These are phyloP conservation scores for Aleiodes sp. DNA, from an alignment of 1,140 invertebrate species.

Conservation along the genomic window DNA sequence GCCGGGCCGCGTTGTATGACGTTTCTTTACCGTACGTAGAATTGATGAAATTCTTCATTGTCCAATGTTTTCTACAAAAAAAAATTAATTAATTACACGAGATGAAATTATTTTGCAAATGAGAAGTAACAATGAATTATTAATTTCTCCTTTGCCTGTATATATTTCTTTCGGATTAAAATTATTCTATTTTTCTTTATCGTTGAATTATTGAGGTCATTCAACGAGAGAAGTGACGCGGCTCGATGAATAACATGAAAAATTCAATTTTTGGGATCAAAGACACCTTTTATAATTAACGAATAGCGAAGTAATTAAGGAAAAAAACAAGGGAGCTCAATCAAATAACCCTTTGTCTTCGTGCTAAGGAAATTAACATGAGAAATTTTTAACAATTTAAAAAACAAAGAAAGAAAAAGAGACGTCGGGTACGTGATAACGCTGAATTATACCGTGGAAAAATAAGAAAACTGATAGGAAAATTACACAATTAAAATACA, in stretches of 20 bases:
- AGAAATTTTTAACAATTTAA: neutral
- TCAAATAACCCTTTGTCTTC: slow-evolving; percentile 52
- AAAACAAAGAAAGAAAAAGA: slow-evolving; percentile 22
- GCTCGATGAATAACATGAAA: slow-evolving; percentile 47
- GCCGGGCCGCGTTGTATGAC: slow-evolving; percentile 52
- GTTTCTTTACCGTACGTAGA: slow-evolving; percentile 26
- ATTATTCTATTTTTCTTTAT: slow-evolving; percentile 27
- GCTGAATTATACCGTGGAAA: slow-evolving; percentile 10
- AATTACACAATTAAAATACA: slow-evolving; percentile 32
- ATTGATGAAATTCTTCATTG: slow-evolving; percentile 7
- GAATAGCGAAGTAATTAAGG: slow-evolving; percentile 35
- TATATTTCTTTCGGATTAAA: slow-evolving; percentile 12
- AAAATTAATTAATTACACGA: slow-evolving; percentile 11
- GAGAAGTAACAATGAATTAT: too few species aligned
- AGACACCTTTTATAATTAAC: slow-evolving; percentile 46
- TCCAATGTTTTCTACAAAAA: slow-evolving; percentile 45
- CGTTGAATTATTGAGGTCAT: neutral
- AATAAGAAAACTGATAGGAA: too few species aligned
- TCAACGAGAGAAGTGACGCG: slow-evolving; percentile 41
- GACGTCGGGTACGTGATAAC: slow-evolving; percentile 25
- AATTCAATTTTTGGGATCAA: slow-evolving; percentile 49
- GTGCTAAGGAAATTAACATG: slow-evolving; percentile 8
- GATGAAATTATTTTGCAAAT: neutral
- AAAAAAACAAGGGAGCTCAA: slow-evolving; percentile 53
- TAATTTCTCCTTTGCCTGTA: slow-evolving; percentile 28